Percentiles rank a stretch among this genome's conserved stretches.
Conservation (phyloP, 2,888 invertebrate species). For the Stratiomys singularior region DNA sequence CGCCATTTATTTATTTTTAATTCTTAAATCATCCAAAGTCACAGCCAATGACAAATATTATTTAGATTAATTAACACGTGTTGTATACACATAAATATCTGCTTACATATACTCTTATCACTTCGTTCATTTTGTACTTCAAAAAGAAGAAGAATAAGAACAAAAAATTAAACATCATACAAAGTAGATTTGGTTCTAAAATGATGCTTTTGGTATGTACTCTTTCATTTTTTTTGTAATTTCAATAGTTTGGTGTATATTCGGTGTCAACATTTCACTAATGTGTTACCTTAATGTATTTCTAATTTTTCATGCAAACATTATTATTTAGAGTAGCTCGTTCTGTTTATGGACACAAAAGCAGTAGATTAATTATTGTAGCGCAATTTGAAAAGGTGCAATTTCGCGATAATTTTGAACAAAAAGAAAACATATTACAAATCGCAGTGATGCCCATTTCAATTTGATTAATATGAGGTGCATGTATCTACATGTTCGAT, state of each 20-base stretch:
- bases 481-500: too few species aligned
- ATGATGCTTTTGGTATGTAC: not conserved
- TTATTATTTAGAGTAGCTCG: not conserved
- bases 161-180: not conserved
- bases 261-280: too few species aligned
- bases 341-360: conserved; percentile 15
- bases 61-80: not conserved
- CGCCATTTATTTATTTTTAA: not conserved
- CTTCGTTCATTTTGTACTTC: conserved; percentile 9
- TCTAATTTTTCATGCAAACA: not conserved
- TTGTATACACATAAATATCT: not conserved
- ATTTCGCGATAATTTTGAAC: conserved; percentile 19
- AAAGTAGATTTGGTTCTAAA: not conserved
- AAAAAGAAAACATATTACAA: not conserved
- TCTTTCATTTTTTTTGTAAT: not conserved
- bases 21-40: conserved; percentile 15
- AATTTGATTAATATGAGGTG: not conserved
- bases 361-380: conserved; percentile 27
- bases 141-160: not conserved
- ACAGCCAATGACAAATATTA: conserved; percentile 37
- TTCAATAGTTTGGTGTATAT: not conserved
- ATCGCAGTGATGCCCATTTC: conserved; percentile 3
- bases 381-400: not conserved
- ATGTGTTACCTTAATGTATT: too few species aligned
- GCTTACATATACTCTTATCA: conserved; percentile 14